These are phyloP conservation scores for Dasyornis broadbenti DNA, from an alignment of 2,113 vertebrate genomes.

Conservation along the genomic window DNA sequence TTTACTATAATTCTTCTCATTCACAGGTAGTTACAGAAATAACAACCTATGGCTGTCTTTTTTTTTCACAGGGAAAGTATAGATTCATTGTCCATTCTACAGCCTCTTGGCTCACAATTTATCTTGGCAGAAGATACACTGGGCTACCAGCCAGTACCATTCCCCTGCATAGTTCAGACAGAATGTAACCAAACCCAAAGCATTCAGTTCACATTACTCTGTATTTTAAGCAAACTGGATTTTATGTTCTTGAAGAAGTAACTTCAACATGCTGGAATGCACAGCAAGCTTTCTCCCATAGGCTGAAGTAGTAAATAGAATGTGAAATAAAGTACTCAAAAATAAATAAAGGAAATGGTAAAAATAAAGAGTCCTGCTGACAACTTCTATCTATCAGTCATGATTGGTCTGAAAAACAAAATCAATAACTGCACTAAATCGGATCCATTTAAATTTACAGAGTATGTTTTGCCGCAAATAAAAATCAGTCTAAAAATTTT, in stretches of 20 bases:
- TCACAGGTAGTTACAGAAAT: slow-evolving; percentile 4
- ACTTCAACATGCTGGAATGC: slow-evolving; percentile 22
- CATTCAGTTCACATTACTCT: slow-evolving; percentile 41
- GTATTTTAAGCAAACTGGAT: background rate
- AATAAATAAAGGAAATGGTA: slow-evolving; percentile 49
- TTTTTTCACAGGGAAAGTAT: background rate
- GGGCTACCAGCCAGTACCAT: slow-evolving; percentile 14
- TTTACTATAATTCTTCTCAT: background rate
- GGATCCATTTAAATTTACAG: slow-evolving; percentile 24
- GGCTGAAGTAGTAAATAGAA: slow-evolving; percentile 42
- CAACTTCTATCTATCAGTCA: slow-evolving; percentile 28
- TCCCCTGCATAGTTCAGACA: slow-evolving; percentile 1
- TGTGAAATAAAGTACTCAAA: slow-evolving; percentile 28
- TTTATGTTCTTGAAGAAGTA: slow-evolving; percentile 36
- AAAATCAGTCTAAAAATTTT: background rate
- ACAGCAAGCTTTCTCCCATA: slow-evolving; percentile 21
- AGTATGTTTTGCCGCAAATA: slow-evolving; percentile 52
- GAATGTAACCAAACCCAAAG: slow-evolving; percentile 13
- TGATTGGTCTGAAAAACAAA: slow-evolving; percentile 48
- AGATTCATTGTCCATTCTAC: slow-evolving; percentile 17
- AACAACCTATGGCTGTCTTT: background rate
- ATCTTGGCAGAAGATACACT: slow-evolving; percentile 14
- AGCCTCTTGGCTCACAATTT: background rate
- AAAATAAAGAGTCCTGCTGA: slow-evolving; percentile 39
- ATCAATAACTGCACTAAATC: slow-evolving; percentile 25